Base-by-base conservation (phyloP, 64 coral and sea anemone genomes). In the Actinia equina region DNA sequence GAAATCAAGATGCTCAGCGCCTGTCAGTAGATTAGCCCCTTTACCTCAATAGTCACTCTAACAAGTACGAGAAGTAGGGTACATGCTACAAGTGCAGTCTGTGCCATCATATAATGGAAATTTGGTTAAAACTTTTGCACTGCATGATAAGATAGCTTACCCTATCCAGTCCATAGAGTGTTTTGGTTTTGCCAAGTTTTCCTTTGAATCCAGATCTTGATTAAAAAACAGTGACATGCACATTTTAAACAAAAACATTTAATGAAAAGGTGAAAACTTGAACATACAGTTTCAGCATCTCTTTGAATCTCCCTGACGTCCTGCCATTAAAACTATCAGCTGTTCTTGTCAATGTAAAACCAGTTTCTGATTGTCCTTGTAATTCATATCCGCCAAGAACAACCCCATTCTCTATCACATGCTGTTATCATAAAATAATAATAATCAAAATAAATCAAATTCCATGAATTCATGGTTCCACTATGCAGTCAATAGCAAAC, bases 131-230 rank as follows among this genome's bases (percentile, higher is more conserved):
- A 5, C 59, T 60, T 37, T 19, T 60, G 9, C 59, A 18, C 13
- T 60, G 18, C 18, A 49, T 49, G 46, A 8, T 60, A 0, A 37
- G 30, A 65, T 74, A 42, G 6, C 60, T 81, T 87, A 96, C 94
- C 88, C 86, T 93, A 59, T 96, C 94, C 87, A 96, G 87, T 42
- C 91, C 94, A 88, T 90, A 96, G 77, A 90, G 92, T 60, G 94
- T 90, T 82, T 89, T 96, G 45, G 94, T 93, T 85, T 96, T 96
- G 20, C 94, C 94, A 86, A 93, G 83, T 82, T 90, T 93, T 45
- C 94, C 94, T 83, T 96, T 85, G 83, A 96, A 90, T 23, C 94
- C 94, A 67, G 94, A 93, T 83, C 94, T 96, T 43, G 53, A 82
- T 30, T 11, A 74, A 74, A 74, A 74, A 71, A 26, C 27, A 74